Conservation (phyloP, 1,140 invertebrate species). For the Antheraea pernyi region DNA sequence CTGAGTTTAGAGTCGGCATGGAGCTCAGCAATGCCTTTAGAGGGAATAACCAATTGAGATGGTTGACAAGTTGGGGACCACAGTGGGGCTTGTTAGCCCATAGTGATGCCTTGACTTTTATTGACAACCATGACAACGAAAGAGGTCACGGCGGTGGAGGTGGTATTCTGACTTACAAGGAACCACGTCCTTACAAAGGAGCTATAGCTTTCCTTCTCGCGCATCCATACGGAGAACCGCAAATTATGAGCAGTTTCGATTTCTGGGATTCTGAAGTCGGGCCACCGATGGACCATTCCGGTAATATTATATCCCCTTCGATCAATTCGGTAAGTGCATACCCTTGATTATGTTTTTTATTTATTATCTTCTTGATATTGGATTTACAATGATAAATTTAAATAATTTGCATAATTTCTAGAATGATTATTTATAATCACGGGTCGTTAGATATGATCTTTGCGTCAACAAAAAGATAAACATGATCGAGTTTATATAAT, state of each 20-base stretch:
- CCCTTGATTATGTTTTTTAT: conserved; percentile 8
- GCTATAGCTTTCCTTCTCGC: conserved; percentile 91
- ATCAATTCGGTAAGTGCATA: conserved; percentile 77
- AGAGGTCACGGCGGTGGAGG: conserved; percentile 81
- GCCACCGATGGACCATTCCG: conserved; percentile 82
- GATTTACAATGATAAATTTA: neutral
- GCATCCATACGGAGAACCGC: conserved; percentile 88
- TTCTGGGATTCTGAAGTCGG: conserved; percentile 79
- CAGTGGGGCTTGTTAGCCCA: conserved; percentile 81
- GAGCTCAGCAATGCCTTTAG: conserved; percentile 70
- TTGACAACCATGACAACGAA: conserved; percentile 83
- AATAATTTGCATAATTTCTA: neutral
- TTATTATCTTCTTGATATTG: conserved; percentile 8
- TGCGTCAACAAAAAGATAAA: neutral
- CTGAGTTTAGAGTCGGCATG: conserved; percentile 82
- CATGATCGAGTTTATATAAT: neutral
- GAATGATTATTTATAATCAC: neutral
- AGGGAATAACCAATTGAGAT: conserved; percentile 64
- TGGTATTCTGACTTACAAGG: conserved; percentile 81
- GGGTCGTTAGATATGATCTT: neutral
- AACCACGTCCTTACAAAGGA: conserved; percentile 80
- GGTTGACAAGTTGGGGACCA: conserved; percentile 78
- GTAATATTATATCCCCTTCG: conserved; percentile 83
- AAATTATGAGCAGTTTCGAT: conserved; percentile 89
- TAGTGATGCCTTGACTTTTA: conserved; percentile 81